A percentile compares a stretch with the other conserved stretches of the same genome.
Evolutionary conservation across 2,113 vertebrate genomes (phyloP).

Genomic region (Rattus rattus): DNA sequence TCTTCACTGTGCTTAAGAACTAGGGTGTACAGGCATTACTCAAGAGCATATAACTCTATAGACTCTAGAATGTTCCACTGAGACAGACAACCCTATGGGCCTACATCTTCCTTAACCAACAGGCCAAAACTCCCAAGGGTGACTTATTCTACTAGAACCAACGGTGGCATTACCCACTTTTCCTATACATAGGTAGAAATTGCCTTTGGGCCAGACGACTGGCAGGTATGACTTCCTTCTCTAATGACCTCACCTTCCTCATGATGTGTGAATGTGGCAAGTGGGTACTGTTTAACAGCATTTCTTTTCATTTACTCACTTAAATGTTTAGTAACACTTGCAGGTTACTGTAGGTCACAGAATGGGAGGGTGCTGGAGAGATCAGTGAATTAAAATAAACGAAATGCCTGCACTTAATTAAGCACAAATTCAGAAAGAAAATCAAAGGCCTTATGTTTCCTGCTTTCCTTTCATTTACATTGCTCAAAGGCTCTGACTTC

Average conservation of each 20-base stretch:
- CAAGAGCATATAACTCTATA: slow-evolving; percentile 18
- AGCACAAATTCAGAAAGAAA: slow-evolving; percentile 41
- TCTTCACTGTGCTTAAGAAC: slow-evolving; percentile 42
- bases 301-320: slow-evolving; percentile 59
- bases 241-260: slow-evolving; percentile 67
- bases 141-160: slow-evolving; percentile 19
- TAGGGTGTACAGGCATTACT: not conserved
- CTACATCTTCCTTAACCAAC: not conserved
- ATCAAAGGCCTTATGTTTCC: slow-evolving; percentile 49
- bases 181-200: slow-evolving; percentile 31
- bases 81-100: not conserved
- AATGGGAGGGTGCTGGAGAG: not conserved
- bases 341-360: not conserved
- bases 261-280: slow-evolving; percentile 58
- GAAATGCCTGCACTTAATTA: not conserved
- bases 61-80: slow-evolving; percentile 30
- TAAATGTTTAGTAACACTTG: slow-evolving; percentile 56
- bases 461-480: slow-evolving; percentile 50
- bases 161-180: slow-evolving; percentile 24
- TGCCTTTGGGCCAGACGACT: slow-evolving; percentile 39
- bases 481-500: slow-evolving; percentile 3
- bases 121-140: not conserved
- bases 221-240: slow-evolving; percentile 54
- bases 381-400: slow-evolving; percentile 54
- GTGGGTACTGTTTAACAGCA: slow-evolving; percentile 45